Evolutionary conservation across 2,797 vertebrate genomes (phyloP).

Genomic region (Pangasius djambal): DNA sequence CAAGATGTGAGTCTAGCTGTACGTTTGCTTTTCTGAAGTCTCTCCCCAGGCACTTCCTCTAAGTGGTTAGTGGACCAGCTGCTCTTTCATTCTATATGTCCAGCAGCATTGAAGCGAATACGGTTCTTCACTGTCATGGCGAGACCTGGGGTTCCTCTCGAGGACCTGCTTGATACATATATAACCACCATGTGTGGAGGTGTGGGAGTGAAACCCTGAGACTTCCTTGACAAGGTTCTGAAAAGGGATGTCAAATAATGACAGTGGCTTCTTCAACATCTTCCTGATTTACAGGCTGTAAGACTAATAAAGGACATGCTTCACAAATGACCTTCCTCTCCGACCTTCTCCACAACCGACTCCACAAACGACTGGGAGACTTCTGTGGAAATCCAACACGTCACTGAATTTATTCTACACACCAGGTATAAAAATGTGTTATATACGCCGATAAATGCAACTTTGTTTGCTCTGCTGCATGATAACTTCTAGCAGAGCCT

Average conservation of each 20-base stretch:
- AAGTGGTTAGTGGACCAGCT: background rate
- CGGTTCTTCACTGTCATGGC: background rate
- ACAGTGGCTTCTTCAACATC: background rate
- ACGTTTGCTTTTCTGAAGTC: background rate
- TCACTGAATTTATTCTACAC: background rate
- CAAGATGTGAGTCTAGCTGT: background rate
- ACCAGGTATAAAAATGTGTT: background rate
- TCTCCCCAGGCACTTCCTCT: background rate
- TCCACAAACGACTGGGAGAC: background rate
- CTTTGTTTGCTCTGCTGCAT: background rate
- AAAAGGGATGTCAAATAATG: background rate
- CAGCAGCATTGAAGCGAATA: slow-evolving; percentile 2
- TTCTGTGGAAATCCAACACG: background rate
- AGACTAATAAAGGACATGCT: background rate
- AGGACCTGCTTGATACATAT: background rate
- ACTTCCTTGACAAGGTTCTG: background rate
- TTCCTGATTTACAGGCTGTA: background rate
- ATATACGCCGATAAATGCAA: background rate
- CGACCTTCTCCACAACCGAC: background rate
- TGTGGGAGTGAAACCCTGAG: background rate
- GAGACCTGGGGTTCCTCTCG: background rate
- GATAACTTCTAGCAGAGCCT: background rate
- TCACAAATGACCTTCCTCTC: background rate
- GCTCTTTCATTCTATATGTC: slow-evolving; percentile 4
- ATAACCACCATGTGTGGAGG: background rate